Percentiles rank a stretch among this genome's conserved stretches.
Evolutionary conservation across 2,888 invertebrate species (phyloP).

Genomic region (Apantesis nais): DNA sequence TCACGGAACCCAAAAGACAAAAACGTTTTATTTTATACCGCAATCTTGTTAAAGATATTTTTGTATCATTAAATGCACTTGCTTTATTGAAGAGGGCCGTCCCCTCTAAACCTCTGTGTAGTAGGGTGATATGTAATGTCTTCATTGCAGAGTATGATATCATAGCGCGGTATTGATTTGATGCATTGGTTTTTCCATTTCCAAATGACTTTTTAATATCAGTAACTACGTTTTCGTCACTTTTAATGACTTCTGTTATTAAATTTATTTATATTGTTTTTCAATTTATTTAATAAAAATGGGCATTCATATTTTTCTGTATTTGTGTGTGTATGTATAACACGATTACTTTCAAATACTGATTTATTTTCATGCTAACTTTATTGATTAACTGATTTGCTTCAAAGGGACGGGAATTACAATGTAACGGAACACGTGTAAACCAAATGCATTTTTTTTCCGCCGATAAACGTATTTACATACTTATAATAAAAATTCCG

Average conservation of each 20-base stretch:
- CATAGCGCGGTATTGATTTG: constrained; percentile 50
- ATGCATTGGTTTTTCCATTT: constrained; percentile 44
- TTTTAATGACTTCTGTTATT: not conserved
- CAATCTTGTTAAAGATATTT: constrained; percentile 32
- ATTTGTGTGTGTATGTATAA: no score
- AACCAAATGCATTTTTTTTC: not conserved
- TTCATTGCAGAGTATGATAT: constrained; percentile 46
- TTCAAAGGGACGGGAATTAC: not conserved
- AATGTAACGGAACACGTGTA: not conserved
- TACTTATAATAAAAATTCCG: not conserved
- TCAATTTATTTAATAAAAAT: not conserved
- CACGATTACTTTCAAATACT: no score
- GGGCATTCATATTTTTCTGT: not conserved
- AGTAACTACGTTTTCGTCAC: not conserved
- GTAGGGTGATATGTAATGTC: constrained; percentile 53
- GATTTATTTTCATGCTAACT: no score
- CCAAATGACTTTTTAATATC: not conserved
- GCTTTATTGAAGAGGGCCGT: constrained; percentile 28
- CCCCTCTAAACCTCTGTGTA: constrained; percentile 33
- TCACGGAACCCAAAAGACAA: constrained; percentile 32
- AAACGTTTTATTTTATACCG: constrained; percentile 11
- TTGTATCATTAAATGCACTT: constrained; percentile 41
- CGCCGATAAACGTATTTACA: not conserved
- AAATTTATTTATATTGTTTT: no score
- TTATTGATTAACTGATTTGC: not conserved